phyloP scores from a whole-genome alignment of 1,140 invertebrate genomes.

The Diorhabda elongata region DNA sequence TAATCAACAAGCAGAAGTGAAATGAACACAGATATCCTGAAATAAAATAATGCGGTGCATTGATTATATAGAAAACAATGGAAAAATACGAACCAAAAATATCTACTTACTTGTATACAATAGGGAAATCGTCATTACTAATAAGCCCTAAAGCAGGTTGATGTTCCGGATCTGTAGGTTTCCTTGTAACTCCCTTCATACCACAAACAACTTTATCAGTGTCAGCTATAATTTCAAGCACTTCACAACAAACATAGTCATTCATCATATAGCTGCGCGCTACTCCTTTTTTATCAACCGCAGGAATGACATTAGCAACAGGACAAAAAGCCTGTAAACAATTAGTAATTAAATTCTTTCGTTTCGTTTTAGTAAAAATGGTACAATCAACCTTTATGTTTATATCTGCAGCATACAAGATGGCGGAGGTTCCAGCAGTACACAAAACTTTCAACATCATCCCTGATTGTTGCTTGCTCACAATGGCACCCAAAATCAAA shows the following conservation, averaged over 20 bases:
- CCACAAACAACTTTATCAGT: slow-evolving; percentile 82
- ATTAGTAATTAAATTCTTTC: neutral
- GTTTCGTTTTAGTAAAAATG: too few species aligned
- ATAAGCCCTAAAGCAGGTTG: slow-evolving; percentile 77
- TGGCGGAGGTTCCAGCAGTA: slow-evolving; percentile 63
- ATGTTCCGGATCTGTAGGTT: slow-evolving; percentile 60
- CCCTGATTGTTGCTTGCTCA: slow-evolving; percentile 65
- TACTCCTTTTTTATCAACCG: slow-evolving; percentile 76
- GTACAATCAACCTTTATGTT: slow-evolving; percentile 67
- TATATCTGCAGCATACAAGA: slow-evolving; percentile 76
- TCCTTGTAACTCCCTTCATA: slow-evolving; percentile 71
- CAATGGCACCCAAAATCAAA: slow-evolving; percentile 76
- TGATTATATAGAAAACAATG: neutral
- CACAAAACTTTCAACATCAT: slow-evolving; percentile 79
- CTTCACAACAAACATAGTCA: slow-evolving; percentile 83
- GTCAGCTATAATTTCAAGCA: slow-evolving; percentile 79
- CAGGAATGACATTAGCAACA: slow-evolving; percentile 65
- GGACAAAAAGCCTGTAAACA: slow-evolving; percentile 61
- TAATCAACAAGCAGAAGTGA: neutral
- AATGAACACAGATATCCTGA: neutral
- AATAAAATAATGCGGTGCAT: slow-evolving; percentile 6
- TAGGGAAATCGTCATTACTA: slow-evolving; percentile 77
- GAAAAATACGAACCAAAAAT: neutral
- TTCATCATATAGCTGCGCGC: slow-evolving; percentile 73
- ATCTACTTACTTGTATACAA: slow-evolving; percentile 76